Evolutionary conservation across 2,888 invertebrate genomes (phyloP).

Genomic region (Limnephilus rhombicus): DNA sequence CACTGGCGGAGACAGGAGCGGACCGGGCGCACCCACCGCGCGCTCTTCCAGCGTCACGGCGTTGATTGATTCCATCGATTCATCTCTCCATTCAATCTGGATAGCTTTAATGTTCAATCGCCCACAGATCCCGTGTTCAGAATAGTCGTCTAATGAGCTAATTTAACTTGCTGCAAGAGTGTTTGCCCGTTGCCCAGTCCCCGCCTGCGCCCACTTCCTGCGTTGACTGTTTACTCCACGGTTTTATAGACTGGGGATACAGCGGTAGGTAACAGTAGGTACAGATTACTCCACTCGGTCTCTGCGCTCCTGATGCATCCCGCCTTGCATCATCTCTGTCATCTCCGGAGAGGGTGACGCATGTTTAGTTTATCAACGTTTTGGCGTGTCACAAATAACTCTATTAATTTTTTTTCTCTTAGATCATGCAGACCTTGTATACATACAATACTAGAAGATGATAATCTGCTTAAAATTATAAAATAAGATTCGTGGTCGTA

Average conservation of each 20-base stretch:
- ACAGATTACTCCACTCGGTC: background rate
- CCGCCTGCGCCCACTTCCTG: background rate
- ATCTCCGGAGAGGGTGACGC: background rate
- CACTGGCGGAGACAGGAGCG: background rate
- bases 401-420: background rate
- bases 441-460: no score
- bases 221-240: conserved; percentile 1
- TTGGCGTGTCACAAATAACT: background rate
- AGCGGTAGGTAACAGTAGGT: background rate
- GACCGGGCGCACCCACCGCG: background rate
- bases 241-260: background rate
- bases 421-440: background rate
- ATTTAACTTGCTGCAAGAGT: background rate
- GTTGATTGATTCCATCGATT: background rate
- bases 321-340: background rate
- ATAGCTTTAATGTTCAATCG: background rate
- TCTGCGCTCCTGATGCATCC: background rate
- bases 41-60: background rate
- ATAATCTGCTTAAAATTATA: no score
- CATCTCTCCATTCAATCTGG: background rate
- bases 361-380: background rate
- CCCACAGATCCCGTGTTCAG: background rate
- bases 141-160: background rate
- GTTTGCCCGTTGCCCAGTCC: background rate
- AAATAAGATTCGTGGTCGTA: no score